Evolutionary conservation across 2,888 invertebrate species (phyloP), one percentile per base, ranked within the genome.

Genomic region (Ariolimax columbianus): DNA sequence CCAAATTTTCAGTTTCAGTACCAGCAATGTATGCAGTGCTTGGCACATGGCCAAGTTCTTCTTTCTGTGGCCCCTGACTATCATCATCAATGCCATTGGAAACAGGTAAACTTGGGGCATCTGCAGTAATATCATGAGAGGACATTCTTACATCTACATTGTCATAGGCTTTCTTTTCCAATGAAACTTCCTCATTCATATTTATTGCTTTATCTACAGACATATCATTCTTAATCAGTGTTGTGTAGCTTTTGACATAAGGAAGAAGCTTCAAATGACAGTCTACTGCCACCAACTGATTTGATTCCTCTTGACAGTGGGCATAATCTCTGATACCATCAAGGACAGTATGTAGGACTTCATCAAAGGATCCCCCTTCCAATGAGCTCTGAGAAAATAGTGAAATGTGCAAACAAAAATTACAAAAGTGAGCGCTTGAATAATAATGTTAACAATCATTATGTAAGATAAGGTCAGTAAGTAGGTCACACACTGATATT

Each of bases 211-310:
- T 30, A 75, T 51, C 75, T 30, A 30, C n/a, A 30, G 75, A 47
- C 51, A 59, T 33, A 59, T 77, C 55, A 55, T 26, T 30, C 38
- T 59, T 59, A 4, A 77, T 36, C n/a, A 59, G 30, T 36, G 55
- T 36, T 59, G 77, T 79, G n/a, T 79, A 66, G 30, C 26, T 79
- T 63, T n/a, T 68, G 33, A 79, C 9, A 63, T 66, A 79, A 36
- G 79, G 79, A 63, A 63, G 40, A 19, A 79, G 79, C 66, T 79
- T 79, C 30, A 79, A 79, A n/a, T 66, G 68, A 43, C 79, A 79
- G 43, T 79, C 66, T 9, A 38, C 33, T 6, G 38, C 30, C 38
- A 77, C 43, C 43, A 66, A 38, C 79, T 79, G 66, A 72, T 63
- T 82, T 51, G 68, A 59, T 14, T 73, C 82, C 30, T 73, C 55